Percentiles rank a stretch among this genome's conserved stretches.
Conservation (phyloP, 2,113 vertebrate species). For the Phaetusa simplex region DNA sequence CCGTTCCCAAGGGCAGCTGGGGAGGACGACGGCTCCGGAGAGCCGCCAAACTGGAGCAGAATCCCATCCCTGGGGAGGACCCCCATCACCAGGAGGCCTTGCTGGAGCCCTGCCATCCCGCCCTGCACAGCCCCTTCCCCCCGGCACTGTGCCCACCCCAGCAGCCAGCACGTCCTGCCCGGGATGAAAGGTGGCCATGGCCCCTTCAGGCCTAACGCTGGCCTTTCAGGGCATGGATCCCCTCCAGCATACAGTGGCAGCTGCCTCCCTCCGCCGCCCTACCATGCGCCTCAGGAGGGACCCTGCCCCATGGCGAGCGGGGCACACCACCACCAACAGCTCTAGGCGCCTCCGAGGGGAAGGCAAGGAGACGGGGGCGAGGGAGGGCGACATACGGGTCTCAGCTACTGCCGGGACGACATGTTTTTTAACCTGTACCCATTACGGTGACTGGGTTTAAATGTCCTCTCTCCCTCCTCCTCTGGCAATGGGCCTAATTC, state of each 20-base stretch:
- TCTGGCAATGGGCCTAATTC: background rate
- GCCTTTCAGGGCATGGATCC: background rate
- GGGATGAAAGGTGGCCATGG: background rate
- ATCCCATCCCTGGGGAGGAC: background rate
- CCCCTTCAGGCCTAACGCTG: background rate
- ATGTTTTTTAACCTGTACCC: conserved; percentile 49
- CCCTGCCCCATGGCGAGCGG: background rate
- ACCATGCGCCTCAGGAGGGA: background rate
- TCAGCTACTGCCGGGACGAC: conserved; percentile 3
- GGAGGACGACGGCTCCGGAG: background rate
- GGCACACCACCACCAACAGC: background rate
- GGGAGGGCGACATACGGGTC: background rate
- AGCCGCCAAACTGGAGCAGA: conserved; percentile 27
- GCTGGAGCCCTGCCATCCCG: background rate
- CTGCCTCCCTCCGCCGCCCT: background rate
- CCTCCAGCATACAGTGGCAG: background rate
- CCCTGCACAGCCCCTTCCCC: conserved; percentile 11
- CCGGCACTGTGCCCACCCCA: background rate
- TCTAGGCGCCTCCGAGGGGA: background rate
- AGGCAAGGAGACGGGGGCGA: background rate
- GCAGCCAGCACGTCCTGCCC: background rate
- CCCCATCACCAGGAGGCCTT: background rate
- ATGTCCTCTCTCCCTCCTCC: rapidly evolving
- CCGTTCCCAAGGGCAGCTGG: background rate
- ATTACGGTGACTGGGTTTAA: background rate